phyloP scores from a whole-genome alignment of 2,113 vertebrate genomes.

The Noturus placidus region DNA sequence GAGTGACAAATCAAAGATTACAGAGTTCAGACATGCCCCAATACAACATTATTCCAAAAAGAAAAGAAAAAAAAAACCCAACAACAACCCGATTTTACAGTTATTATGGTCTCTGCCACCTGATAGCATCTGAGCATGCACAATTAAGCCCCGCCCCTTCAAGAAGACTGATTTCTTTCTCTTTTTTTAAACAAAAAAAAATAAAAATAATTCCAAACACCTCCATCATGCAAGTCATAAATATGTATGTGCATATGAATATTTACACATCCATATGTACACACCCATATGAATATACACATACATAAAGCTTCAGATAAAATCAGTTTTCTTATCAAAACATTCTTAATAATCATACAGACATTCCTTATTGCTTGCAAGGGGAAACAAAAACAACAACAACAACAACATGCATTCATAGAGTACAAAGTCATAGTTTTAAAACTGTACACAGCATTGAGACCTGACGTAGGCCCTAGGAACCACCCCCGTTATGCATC shows the following conservation, averaged over 20 bases:
- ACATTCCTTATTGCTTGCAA: conserved; percentile 72
- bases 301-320: conserved; percentile 65
- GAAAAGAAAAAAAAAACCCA: conserved; percentile 7
- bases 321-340: conserved; percentile 64
- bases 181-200: conserved; percentile 41
- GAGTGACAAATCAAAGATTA: conserved; percentile 43
- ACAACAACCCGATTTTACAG: conserved; percentile 61
- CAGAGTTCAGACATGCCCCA: conserved; percentile 58
- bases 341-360: conserved; percentile 52
- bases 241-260: conserved; percentile 68
- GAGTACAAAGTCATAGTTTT: conserved; percentile 63
- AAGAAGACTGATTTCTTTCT: conserved; percentile 36
- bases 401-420: conserved; percentile 68
- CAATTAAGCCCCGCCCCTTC: conserved; percentile 60
- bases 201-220: conserved; percentile 51
- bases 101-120: conserved; percentile 68
- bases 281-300: conserved; percentile 65
- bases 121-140: conserved; percentile 73
- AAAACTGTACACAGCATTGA: conserved; percentile 70
- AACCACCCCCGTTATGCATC: conserved; percentile 38
- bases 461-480: conserved; percentile 39
- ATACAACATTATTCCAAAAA: conserved; percentile 40
- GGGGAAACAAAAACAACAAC: conserved; percentile 56
- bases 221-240: conserved; percentile 75
- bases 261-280: conserved; percentile 59